Percentiles rank a stretch among this genome's conserved stretches.
Evolutionary conservation across 2,888 invertebrate species (phyloP).

Genomic region (Buathra laborator): DNA sequence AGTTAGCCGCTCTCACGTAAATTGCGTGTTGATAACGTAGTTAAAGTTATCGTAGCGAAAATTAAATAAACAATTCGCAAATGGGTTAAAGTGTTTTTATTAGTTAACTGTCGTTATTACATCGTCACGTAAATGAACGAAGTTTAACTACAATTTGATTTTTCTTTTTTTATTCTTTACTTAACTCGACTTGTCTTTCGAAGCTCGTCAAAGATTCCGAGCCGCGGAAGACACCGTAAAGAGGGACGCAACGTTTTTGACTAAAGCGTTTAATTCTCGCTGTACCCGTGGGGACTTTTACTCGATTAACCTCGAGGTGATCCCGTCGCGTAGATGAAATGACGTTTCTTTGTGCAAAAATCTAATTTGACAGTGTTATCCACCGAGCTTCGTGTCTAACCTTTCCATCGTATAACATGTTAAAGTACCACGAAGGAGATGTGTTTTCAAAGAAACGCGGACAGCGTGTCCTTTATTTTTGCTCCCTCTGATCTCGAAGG

Average conservation of each 20-base stretch:
- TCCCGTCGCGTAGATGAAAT: constrained; percentile 2
- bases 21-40: too few species aligned
- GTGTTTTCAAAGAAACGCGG: constrained; percentile 38
- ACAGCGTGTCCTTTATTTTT: constrained; percentile 21
- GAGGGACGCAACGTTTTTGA: constrained; percentile 14
- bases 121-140: too few species aligned
- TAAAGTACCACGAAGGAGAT: background rate
- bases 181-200: background rate
- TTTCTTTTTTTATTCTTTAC: too few species aligned
- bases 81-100: too few species aligned
- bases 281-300: constrained; percentile 5
- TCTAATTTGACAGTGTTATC: constrained; percentile 51
- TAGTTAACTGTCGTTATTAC: too few species aligned
- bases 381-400: background rate
- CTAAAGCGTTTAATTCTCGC: constrained; percentile 30
- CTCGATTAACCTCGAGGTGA: constrained; percentile 51
- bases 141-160: too few species aligned
- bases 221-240: background rate
- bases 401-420: background rate
- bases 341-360: constrained; percentile 54
- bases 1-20: too few species aligned
- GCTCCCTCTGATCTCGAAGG: constrained; percentile 9
- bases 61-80: too few species aligned
- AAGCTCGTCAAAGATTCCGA: too few species aligned
- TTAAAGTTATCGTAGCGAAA: too few species aligned